Evolutionary conservation across 2,888 invertebrate genomes (phyloP), one percentile per base, ranked within the genome.

Genomic region (Hyalella azteca): DNA sequence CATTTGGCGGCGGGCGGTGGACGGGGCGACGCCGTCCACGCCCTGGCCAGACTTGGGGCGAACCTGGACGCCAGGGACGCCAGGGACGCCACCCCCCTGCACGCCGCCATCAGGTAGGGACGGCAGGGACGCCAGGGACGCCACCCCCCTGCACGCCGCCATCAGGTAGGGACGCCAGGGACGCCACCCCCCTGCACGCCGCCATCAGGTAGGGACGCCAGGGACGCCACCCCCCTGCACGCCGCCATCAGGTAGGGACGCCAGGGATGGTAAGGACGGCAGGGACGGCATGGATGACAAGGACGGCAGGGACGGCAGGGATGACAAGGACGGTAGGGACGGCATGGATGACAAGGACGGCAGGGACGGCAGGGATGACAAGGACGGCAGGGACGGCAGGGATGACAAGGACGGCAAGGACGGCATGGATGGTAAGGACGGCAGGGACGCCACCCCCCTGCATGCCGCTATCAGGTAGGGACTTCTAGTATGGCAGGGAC

Each of bases 31-130:
- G 32, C 75, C 7, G 40, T 78, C 26, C 22, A n/a, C 15, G 73
- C 45, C 22, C 79, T 81, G 5, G 36, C 73, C 36, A 39, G 22
- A 4, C 50, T 59, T 32, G 78, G 78, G 15, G 81, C 81, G 4
- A 29, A 75, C 45, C 0, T 76, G 9, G 79, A 81, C 48, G 48
- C 59, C 4, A 7, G 4, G 1, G 81, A 81, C 60, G n/a, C 11
- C n/a, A 32, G 75, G 9, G 75, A 66, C 22, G 75, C 78, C 54
- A 75, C 75, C 75, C 75, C 75, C 45, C 45, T 75, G 45, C 75
- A 75, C 36, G 29, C 75, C 29, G 75, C 75, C 75, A 75, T 75
- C 11, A 41, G 75, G 45, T 45, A n/a, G 78, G 9, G 79, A 81
- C 48, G 48, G 48, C 4, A 7, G 4, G 1, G 81, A 81, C 60